These are phyloP conservation scores for Nomada lathburiana DNA, from an alignment of 2,888 invertebrate species.

Conservation along the genomic window DNA sequence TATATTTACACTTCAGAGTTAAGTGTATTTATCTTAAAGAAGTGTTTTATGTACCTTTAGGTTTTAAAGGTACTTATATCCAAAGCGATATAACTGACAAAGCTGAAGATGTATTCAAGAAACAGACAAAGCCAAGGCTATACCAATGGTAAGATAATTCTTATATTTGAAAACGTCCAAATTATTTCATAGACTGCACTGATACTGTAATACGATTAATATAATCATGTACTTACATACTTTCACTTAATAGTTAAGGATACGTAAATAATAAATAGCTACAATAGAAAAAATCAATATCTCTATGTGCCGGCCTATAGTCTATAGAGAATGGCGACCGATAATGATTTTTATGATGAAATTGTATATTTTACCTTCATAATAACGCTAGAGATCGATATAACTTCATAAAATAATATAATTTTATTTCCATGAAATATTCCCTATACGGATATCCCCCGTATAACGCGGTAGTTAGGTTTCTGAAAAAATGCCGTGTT, in stretches of 20 bases:
- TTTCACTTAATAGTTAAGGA: not conserved
- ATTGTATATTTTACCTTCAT: not conserved
- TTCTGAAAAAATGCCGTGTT: no score
- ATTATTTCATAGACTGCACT: not conserved
- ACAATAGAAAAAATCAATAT: conserved; percentile 58
- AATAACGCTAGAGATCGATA: not conserved
- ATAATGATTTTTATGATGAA: conserved; percentile 18
- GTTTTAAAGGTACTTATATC: conserved; percentile 9
- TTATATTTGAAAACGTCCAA: not conserved
- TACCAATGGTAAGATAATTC: conserved; percentile 56
- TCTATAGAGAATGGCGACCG: conserved; percentile 59
- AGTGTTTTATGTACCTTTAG: not conserved
- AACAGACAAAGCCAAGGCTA: conserved; percentile 68
- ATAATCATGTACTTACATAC: not conserved
- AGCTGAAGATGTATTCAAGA: conserved; percentile 66
- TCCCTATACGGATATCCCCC: no score
- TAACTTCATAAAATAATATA: not conserved
- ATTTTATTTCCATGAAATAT: not conserved
- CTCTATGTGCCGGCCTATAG: conserved; percentile 36
- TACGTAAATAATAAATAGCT: conserved; percentile 8
- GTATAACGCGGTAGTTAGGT: no score
- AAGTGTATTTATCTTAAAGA: not conserved
- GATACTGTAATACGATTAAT: not conserved
- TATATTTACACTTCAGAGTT: not conserved
- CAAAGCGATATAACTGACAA: not conserved